Percentiles rank a stretch among this genome's conserved stretches.
Conservation (phyloP, 2,888 invertebrate species). For the Polymixis flavicincta region DNA sequence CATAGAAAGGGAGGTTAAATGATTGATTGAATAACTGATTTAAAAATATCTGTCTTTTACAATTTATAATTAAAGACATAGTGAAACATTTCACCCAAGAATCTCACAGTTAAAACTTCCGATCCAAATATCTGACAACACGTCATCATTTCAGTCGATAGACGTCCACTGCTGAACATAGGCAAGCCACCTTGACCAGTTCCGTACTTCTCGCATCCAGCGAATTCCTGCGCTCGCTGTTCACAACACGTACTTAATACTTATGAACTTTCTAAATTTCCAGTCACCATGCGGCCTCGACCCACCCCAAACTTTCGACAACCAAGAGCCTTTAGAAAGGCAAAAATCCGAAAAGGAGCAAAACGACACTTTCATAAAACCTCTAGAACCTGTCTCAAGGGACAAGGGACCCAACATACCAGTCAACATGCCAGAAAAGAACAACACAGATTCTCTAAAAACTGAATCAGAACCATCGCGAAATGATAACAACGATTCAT, state of each 20-base stretch:
- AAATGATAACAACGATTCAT: slow-evolving; percentile 77
- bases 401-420: slow-evolving; percentile 80
- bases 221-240: no score
- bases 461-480: slow-evolving; percentile 49
- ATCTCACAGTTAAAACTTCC: background rate
- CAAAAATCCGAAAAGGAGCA: slow-evolving; percentile 81
- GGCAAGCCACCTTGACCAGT: no score
- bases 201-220: no score
- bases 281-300: slow-evolving; percentile 86
- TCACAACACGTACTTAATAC: no score
- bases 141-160: no score
- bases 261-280: slow-evolving; percentile 20
- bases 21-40: background rate
- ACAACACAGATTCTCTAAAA: slow-evolving; percentile 76
- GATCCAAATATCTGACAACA: background rate
- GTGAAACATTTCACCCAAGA: background rate
- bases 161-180: no score
- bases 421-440: slow-evolving; percentile 76
- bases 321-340: slow-evolving; percentile 82
- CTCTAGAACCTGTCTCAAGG: slow-evolving; percentile 74
- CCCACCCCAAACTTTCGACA: slow-evolving; percentile 84
- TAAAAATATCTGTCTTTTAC: background rate
- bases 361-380: slow-evolving; percentile 80
- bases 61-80: background rate
- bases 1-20: no score